Evolutionary conservation across 1,140 invertebrate genomes (phyloP).

Genomic region (Leptinotarsa texana): DNA sequence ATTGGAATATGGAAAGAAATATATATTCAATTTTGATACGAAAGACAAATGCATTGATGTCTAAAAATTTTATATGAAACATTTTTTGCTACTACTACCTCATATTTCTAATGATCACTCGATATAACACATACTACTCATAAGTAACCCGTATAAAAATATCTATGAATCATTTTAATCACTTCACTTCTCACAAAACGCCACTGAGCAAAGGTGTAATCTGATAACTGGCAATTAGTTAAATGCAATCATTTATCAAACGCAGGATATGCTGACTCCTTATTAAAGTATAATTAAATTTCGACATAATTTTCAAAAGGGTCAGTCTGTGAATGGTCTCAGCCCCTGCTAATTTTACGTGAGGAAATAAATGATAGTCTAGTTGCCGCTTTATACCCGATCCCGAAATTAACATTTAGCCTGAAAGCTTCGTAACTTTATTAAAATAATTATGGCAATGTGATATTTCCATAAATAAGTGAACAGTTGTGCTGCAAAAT

Average conservation of each 20-base stretch:
- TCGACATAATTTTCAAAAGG: constrained; percentile 47
- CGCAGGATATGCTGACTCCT: constrained; percentile 40
- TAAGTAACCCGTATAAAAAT: too few relatives aligned
- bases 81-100: too few relatives aligned
- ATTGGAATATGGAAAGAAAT: too few relatives aligned
- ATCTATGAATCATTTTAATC: too few relatives aligned
- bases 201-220: constrained; percentile 46
- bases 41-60: too few relatives aligned
- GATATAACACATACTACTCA: too few relatives aligned
- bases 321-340: constrained; percentile 39
- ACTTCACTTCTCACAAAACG: neutral
- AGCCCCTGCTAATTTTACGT: constrained; percentile 55
- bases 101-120: too few relatives aligned
- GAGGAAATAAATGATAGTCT: constrained; percentile 32
- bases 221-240: constrained; percentile 54
- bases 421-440: constrained; percentile 26
- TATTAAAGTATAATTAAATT: constrained; percentile 55
- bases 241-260: constrained; percentile 54
- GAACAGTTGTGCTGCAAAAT: neutral
- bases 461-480: constrained; percentile 5
- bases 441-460: constrained; percentile 24
- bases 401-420: constrained; percentile 26
- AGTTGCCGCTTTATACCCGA: constrained; percentile 21
- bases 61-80: too few relatives aligned
- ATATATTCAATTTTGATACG: too few relatives aligned